Evolutionary conservation across 1,140 invertebrate genomes (phyloP), one percentile per base, ranked within the genome.

Genomic region (Zaprionus ornatus): DNA sequence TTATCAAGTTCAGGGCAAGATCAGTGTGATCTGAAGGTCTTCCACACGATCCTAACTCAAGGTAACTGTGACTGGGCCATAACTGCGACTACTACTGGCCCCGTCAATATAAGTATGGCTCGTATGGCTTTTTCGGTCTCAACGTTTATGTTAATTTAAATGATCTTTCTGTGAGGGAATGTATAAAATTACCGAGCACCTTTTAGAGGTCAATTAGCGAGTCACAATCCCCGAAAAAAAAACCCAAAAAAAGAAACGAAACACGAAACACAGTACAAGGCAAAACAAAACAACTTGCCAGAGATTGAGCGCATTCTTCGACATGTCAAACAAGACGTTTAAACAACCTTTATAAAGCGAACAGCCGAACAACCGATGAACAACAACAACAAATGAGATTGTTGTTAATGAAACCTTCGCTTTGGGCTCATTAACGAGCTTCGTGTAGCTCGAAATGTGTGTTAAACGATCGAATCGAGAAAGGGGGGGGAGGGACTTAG

Each of bases 141-240:
- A 63, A 21, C 76, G 76, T 63, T 79, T 80, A 74, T 80, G 77
- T 77, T 74, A 69, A 77, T 80, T 77, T n/a, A 25, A 66, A 75
- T 57, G 61, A 19, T 50, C 45, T 76, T 56, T 72, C 32, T 21
- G 56, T 32, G 17, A 29, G n/a, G 62, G 19, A 32, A 67, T 68
- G 60, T 42, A 42, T 32, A 50, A 68, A 74, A 79, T 77, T 77
- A 81, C 71, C 55, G 60, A 66, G 57, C 77, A 77, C 74, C 63
- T 68, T 81, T 90, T 88, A 67, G 85, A 88, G 84, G 84, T 90
- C 84, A 88, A 87, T 87, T 87, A 88, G 77, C 71, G 67, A 82
- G 68, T 79, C 75, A 73, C 74, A 81, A 75, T 21, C 4, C 48
- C 54, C 50, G 19, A 63, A 73, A 48, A 60, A 61, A 65, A 64